A percentile compares a stretch with the other conserved stretches of the same genome.
These are phyloP conservation scores for Brachyptera risi DNA, from an alignment of 2,888 invertebrate genomes.

Conservation along the genomic window DNA sequence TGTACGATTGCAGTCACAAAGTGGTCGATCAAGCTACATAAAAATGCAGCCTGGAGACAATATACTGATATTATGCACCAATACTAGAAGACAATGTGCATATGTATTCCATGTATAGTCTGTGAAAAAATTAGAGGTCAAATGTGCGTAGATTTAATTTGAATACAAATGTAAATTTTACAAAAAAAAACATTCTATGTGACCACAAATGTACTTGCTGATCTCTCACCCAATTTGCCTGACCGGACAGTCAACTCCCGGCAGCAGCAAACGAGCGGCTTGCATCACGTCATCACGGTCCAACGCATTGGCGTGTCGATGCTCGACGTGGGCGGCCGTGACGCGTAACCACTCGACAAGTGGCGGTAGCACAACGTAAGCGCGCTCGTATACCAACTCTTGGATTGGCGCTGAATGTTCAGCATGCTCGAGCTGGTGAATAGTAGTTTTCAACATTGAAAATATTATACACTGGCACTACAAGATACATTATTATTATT, in stretches of 20 bases:
- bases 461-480: too few species aligned
- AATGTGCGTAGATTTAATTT: too few species aligned
- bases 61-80: too few species aligned
- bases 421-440: slow-evolving; percentile 68
- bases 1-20: too few species aligned
- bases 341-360: slow-evolving; percentile 88
- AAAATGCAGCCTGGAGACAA: too few species aligned
- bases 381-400: slow-evolving; percentile 79
- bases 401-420: slow-evolving; percentile 53
- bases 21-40: too few species aligned
- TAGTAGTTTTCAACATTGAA: too few species aligned
- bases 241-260: slow-evolving; percentile 86
- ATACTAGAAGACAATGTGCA: too few species aligned
- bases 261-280: slow-evolving; percentile 77
- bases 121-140: too few species aligned
- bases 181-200: neutral
- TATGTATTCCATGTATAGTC: too few species aligned
- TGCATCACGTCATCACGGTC: slow-evolving; percentile 86
- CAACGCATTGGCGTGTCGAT: slow-evolving; percentile 69
- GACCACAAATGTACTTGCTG: neutral
- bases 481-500: too few species aligned
- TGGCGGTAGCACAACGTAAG: slow-evolving; percentile 83
- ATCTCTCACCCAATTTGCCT: slow-evolving; percentile 63
- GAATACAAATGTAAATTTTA: too few species aligned
- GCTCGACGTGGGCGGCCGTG: slow-evolving; percentile 75